Evolutionary conservation across 2,888 invertebrate genomes (phyloP), one percentile per base, ranked within the genome.

Genomic region (Syritta pipiens): DNA sequence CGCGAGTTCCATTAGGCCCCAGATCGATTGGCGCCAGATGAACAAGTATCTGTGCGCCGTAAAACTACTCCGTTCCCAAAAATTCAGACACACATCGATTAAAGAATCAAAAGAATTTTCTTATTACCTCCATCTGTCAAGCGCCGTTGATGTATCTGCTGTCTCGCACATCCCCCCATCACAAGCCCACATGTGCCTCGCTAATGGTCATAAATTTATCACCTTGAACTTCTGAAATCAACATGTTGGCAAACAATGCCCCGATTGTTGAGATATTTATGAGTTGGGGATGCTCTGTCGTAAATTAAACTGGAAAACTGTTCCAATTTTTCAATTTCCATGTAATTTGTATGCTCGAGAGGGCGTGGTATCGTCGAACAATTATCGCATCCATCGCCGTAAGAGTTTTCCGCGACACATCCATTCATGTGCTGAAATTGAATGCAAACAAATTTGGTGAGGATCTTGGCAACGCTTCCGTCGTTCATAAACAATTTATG

Each of bases 201-300:
- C 22, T 35, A 65, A 44, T 51, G 57, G 65, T 30, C 59, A 51
- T 59, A 49, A 67, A 60, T 75, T 53, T 30, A 68, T 68, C 59
- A 68, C 59, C 67, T 67, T 74, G 59, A 74, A 59, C 51, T 65
- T 74, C 22, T 37, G 26, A 48, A 32, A 40, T 55, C 20, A 40
- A 35, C 2, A 19, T 22, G 19, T 26, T 32, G 1, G 9, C 49
- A 37, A 42, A 51, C 44, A 53, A 59, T 51, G 17, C 7, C 1
- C 28, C 10, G 42, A 44, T 48, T 60, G 68, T 40, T 68, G 68
- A 75, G 28, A 74, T 65, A 53, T 75, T 75, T 68, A 60, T 37
- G 37, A 48, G 14, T 22, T 14, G 7, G 3, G 1, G 37, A 37
- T 9, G 37, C 14, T 37, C 17, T 17, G 17, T 6, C 6, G 35